A percentile compares a stretch with the other conserved stretches of the same genome.
These are phyloP conservation scores for Phoxinus dragarum DNA, from an alignment of 2,797 vertebrate genomes.

Conservation along the genomic window DNA sequence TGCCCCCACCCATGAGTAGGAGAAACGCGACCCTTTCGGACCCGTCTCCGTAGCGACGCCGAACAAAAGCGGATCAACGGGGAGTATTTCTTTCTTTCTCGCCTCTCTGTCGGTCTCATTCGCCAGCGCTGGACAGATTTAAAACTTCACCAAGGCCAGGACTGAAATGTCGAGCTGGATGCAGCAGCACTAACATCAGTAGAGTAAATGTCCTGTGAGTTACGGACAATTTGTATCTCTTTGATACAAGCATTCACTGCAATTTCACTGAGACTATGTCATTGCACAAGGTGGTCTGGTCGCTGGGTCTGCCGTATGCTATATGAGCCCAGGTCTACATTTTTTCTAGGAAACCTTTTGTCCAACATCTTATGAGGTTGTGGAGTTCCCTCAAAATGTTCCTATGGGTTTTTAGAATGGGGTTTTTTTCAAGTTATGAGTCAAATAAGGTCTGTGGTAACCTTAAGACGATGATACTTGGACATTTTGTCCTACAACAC, in stretches of 20 bases:
- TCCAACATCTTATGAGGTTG: background rate
- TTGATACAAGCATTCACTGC: slow-evolving; percentile 24
- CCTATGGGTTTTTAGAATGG: too few species aligned
- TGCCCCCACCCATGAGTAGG: slow-evolving; percentile 41
- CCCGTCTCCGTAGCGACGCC: slow-evolving; percentile 62
- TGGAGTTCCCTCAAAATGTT: too few species aligned
- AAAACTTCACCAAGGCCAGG: slow-evolving; percentile 50
- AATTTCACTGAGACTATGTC: background rate
- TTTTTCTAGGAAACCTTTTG: background rate
- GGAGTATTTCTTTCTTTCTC: slow-evolving; percentile 58
- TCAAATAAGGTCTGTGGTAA: too few species aligned
- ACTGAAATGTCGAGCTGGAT: slow-evolving; percentile 7
- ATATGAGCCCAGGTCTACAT: background rate
- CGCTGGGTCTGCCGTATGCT: background rate
- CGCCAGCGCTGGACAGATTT: slow-evolving; percentile 52
- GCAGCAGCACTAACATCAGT: slow-evolving; percentile 36
- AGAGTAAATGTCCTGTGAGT: slow-evolving; percentile 1
- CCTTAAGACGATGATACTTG: too few species aligned
- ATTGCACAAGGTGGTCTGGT: background rate
- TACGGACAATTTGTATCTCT: slow-evolving; percentile 17
- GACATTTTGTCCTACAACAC: too few species aligned
- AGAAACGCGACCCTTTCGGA: slow-evolving; percentile 58
- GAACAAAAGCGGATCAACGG: slow-evolving; percentile 56
- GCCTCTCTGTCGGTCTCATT: slow-evolving; percentile 39
- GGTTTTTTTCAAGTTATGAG: too few species aligned